These are phyloP conservation scores for Pitta sordida DNA, from an alignment of 2,113 vertebrate species.

Conservation along the genomic window DNA sequence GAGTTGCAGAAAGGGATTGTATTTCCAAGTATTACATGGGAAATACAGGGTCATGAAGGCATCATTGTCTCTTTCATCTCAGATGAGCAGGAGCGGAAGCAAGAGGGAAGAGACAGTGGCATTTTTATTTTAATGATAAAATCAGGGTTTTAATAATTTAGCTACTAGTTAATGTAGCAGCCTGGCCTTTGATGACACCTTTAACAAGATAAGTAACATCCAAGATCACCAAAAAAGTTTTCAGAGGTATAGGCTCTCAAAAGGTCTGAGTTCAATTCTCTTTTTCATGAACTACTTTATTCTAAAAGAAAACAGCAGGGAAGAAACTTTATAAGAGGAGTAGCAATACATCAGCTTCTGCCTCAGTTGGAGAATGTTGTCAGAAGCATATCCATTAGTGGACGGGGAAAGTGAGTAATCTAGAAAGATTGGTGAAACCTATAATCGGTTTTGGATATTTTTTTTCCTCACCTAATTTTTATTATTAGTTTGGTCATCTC, in stretches of 20 bases:
- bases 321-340: background rate
- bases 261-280: background rate
- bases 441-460: background rate
- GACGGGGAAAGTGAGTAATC: background rate
- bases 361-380: background rate
- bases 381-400: background rate
- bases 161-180: background rate
- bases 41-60: background rate
- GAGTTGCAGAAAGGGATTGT: background rate
- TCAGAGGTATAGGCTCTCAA: background rate
- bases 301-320: background rate
- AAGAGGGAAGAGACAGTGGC: background rate
- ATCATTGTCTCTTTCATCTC: background rate
- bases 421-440: background rate
- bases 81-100: background rate
- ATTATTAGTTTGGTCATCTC: background rate
- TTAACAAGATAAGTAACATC: background rate
- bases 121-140: background rate
- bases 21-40: background rate
- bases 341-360: background rate
- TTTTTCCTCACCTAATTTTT: background rate
- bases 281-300: background rate
- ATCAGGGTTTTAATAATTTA: background rate
- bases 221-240: background rate
- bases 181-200: background rate